Evolutionary conservation across 2,113 vertebrate species (phyloP).

Genomic region (Indicator indicator): DNA sequence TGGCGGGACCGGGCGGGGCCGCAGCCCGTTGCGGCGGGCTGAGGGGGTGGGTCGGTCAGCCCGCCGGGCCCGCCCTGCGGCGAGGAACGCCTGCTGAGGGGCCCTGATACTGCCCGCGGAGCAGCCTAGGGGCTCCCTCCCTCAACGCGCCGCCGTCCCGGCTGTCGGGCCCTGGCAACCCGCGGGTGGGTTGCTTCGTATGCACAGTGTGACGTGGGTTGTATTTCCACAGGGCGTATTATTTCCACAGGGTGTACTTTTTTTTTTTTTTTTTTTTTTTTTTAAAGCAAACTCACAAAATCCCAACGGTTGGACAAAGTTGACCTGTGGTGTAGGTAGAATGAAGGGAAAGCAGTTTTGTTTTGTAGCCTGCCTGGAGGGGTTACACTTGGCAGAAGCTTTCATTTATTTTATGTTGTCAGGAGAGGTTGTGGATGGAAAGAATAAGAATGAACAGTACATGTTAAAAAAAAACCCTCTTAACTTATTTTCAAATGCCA

Average conservation of each 20-base stretch:
- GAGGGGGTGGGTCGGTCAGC: not conserved
- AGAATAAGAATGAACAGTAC: not conserved
- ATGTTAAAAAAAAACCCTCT: not conserved
- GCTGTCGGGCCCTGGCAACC: not conserved
- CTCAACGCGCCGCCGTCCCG: not conserved
- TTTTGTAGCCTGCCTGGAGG: accelerated
- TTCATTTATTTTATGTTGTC: not conserved
- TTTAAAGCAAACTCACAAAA: too few species aligned
- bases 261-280: not conserved
- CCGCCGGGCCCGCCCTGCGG: not conserved
- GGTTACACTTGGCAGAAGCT: not conserved
- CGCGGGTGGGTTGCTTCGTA: not conserved
- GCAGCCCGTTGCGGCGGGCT: not conserved
- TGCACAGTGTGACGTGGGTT: not conserved
- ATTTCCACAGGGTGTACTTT: not conserved
- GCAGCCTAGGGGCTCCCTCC: not conserved
- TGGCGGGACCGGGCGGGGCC: not conserved
- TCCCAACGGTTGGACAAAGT: too few species aligned
- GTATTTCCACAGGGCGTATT: not conserved
- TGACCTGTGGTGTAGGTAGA: not conserved
- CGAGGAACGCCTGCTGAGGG: not conserved
- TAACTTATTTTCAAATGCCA: not conserved
- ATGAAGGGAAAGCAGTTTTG: not conserved
- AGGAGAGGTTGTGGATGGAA: not conserved
- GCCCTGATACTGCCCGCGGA: not conserved